A percentile compares a stretch with the other conserved stretches of the same genome.
Conservation (phyloP, 92 coral and sea anemone genomes). For the Desmophyllum pertusum region DNA sequence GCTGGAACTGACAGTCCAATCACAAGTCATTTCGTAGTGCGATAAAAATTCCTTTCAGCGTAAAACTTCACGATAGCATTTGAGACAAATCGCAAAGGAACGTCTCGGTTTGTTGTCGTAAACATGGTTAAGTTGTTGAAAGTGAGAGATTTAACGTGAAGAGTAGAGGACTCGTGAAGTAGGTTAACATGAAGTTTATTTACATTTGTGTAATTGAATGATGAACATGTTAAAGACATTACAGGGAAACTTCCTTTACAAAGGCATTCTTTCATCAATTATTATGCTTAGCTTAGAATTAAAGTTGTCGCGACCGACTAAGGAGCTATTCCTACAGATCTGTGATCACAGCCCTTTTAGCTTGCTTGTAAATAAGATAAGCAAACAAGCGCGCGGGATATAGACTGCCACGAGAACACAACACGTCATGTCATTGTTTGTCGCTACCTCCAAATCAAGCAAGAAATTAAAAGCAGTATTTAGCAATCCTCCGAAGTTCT, state of each 20-base stretch:
- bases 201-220: conserved; percentile 13
- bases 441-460: not conserved
- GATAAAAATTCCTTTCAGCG: conserved; percentile 23
- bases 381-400: conserved; percentile 4
- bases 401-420: not conserved
- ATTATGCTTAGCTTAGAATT: conserved; percentile 17
- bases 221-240: not conserved
- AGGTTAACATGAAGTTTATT: conserved; percentile 18
- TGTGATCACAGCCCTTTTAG: conserved; percentile 14
- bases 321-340: conserved; percentile 42
- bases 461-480: conserved; percentile 18
- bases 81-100: not conserved
- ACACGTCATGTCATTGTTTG: conserved; percentile 21
- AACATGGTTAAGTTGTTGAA: not conserved
- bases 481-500: not conserved
- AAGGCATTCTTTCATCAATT: conserved; percentile 37
- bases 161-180: not conserved
- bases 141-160: not conserved
- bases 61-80: not conserved
- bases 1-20: conserved; percentile 14
- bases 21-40: not conserved
- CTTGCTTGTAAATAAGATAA: conserved; percentile 21
- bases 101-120: not conserved
- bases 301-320: conserved; percentile 40
- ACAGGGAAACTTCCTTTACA: not conserved